phyloP scores from a whole-genome alignment of 2,797 vertebrate genomes.

The Eptatretus atami region DNA sequence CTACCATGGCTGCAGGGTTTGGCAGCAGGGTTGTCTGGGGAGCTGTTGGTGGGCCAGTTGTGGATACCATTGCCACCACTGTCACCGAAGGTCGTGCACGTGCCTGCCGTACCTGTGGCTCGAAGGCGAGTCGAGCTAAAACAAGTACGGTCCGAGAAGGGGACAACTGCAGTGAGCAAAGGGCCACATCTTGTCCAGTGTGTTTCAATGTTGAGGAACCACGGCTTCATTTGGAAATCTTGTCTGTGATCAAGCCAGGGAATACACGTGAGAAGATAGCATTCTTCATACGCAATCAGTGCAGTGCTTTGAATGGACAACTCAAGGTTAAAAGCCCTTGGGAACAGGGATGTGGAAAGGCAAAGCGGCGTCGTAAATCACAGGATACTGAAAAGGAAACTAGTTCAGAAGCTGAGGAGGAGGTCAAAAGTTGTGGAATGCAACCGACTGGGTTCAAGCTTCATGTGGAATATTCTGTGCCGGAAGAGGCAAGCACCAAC shows the following conservation, averaged over 20 bases:
- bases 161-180: conserved; percentile 4
- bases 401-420: conserved; percentile 8
- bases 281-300: conserved; percentile 81
- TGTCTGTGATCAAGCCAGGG: conserved; percentile 87
- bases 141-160: not conserved
- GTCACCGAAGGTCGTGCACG: not conserved
- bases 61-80: no score
- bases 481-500: not conserved
- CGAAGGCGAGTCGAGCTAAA: not conserved
- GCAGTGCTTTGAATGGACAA: conserved; percentile 23
- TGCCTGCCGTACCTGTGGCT: not conserved
- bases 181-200: not conserved
- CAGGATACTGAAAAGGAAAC: conserved; percentile 24
- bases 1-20: conserved; percentile 1
- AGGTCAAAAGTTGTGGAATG: not conserved
- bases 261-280: conserved; percentile 95
- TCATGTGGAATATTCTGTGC: not conserved
- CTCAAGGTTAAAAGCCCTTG: conserved; percentile 84
- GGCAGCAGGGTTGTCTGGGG: not conserved
- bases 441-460: no score
- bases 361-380: conserved; percentile 47
- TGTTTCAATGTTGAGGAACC: conserved; percentile 24
- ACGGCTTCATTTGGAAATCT: conserved; percentile 57
- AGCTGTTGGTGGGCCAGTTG: not conserved
- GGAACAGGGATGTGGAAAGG: conserved; percentile 56